A percentile compares a stretch with the other conserved stretches of the same genome.
phyloP scores from a whole-genome alignment of 2,888 invertebrate genomes.

The Elysia crispata region DNA sequence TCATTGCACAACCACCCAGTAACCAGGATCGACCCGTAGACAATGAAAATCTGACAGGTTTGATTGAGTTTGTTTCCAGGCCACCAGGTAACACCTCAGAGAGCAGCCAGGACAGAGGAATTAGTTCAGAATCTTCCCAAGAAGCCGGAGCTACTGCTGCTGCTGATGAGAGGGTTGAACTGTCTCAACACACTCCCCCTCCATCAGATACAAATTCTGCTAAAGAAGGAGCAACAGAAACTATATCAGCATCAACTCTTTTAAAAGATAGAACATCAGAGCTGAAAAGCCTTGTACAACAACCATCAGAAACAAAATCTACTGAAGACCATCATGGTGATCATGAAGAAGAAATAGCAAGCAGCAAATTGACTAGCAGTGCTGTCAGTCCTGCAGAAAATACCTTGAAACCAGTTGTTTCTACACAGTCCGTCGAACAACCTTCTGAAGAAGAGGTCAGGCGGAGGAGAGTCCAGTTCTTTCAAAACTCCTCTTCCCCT shows the following conservation, averaged over 20 bases:
- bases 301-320: too few species aligned
- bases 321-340: too few species aligned
- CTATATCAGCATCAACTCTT: background rate
- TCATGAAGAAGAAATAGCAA: too few species aligned
- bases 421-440: background rate
- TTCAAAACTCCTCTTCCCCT: constrained; percentile 28
- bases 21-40: too few species aligned
- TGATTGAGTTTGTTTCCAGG: background rate
- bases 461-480: constrained; percentile 47
- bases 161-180: background rate
- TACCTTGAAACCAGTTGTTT: constrained; percentile 2
- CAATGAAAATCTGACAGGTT: too few species aligned
- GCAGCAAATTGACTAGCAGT: too few species aligned
- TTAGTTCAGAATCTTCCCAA: background rate
- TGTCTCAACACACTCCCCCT: background rate
- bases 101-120: background rate
- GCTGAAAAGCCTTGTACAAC: too few species aligned
- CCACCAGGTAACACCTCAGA: background rate
- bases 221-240: background rate
- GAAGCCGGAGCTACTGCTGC: background rate
- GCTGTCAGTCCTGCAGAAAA: background rate
- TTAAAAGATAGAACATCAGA: too few species aligned
- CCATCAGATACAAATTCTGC: background rate
- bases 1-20: background rate
- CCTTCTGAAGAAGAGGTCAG: constrained; percentile 44